A percentile compares a stretch with the other conserved stretches of the same genome.
Evolutionary conservation across 2,888 invertebrate species (phyloP).

Genomic region (Melolontha melolontha): DNA sequence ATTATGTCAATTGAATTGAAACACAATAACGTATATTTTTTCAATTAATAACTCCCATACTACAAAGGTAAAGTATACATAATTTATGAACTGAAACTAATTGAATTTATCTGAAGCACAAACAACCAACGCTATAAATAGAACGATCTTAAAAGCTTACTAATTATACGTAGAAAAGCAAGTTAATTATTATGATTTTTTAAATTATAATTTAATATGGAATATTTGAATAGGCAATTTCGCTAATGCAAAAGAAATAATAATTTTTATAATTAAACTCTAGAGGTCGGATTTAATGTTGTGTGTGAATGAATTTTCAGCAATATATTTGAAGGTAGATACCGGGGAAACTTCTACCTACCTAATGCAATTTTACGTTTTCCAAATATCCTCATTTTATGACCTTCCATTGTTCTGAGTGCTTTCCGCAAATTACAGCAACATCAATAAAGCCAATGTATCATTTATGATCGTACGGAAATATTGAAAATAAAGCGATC

Average conservation of each 20-base stretch:
- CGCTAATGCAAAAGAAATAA: not conserved
- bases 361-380: slow-evolving; percentile 25
- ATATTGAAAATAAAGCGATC: slow-evolving; percentile 12
- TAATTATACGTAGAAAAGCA: not conserved
- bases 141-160: slow-evolving; percentile 10
- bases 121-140: not conserved
- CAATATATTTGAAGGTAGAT: slow-evolving; percentile 19
- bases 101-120: too few relatives aligned
- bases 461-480: slow-evolving; percentile 2
- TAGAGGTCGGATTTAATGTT: slow-evolving; percentile 18
- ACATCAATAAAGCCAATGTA: slow-evolving; percentile 11
- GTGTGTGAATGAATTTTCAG: slow-evolving; percentile 1
- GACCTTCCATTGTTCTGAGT: slow-evolving; percentile 24
- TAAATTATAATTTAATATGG: not conserved
- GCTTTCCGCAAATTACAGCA: slow-evolving; percentile 20
- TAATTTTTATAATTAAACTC: slow-evolving; percentile 18
- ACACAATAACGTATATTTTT: too few relatives aligned
- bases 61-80: too few relatives aligned
- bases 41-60: too few relatives aligned
- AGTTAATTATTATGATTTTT: slow-evolving; percentile 13
- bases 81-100: too few relatives aligned
- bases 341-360: slow-evolving; percentile 6
- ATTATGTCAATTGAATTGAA: too few relatives aligned
- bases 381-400: slow-evolving; percentile 14
- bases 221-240: not conserved